Base-by-base conservation (phyloP, 2,113 vertebrate genomes). In the Fregetta grallaria region DNA sequence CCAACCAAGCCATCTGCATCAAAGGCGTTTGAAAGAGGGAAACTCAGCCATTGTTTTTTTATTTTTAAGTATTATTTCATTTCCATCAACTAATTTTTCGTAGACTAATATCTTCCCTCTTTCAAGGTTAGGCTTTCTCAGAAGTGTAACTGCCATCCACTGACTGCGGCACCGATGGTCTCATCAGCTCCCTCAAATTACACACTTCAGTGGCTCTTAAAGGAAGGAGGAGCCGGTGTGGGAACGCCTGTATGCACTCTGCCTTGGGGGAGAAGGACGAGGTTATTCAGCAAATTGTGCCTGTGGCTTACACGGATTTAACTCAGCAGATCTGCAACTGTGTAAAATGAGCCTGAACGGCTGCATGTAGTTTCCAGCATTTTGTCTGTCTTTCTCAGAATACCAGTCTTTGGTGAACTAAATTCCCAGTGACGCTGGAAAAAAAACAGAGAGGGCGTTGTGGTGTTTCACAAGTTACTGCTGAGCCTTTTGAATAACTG, bases 231-330 rank as follows among this genome's bases (percentile, higher is more conserved):
- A 44, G 53, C 27, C 17, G 1, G 2, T 13, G 7, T 25, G 36
- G 45, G 44, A 65, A 67, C 0, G 3, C 30, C 40, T 23, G 34
- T 15, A 9, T 1, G 3, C 44, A 12, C 59, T 1, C 20, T 19
- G 30, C 53, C n/a, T 32, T 5, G 0, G 12, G 23, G 16, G 45
- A 73, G 59, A 32, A 23, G 59, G 38, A 68, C 0, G 6, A 49
- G 52, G 73, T 58, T 53, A 36, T 30, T 66, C 49, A 63, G 29
- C 72, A 34, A 36, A 23, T 13, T 70, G 78, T 53, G 61, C n/a
- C 22, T 22, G 22, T 53, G 71, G 38, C 17, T 70, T 75, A 45
- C 44, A 45, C 1, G 19, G n/a, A 27, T 81, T 59, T 77, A 50
- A 44, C 75, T 86, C 52, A 30, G 16, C 42, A 71, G 34, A 56